A percentile compares a stretch with the other conserved stretches of the same genome.
Evolutionary conservation across 1,140 invertebrate species (phyloP).

Genomic region (Drosophila simulans): DNA sequence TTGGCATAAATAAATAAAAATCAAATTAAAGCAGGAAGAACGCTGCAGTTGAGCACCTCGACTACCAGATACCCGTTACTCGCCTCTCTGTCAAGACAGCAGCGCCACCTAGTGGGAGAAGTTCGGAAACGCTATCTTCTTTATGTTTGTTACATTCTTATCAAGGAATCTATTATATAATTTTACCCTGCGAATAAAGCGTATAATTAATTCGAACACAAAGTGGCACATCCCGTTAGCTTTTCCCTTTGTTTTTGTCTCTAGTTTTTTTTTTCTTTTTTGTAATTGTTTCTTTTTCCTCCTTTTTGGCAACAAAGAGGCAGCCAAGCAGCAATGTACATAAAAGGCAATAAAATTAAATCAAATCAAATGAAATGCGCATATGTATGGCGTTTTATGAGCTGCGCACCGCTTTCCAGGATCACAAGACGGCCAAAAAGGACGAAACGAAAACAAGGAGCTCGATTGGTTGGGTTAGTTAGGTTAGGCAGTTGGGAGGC

Average conservation of each 20-base stretch:
- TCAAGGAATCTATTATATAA: too few relatives aligned
- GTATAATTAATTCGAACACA: slow-evolving; percentile 60
- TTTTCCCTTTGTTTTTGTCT: neutral
- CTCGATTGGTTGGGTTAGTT: slow-evolving; percentile 7
- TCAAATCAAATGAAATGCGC: slow-evolving; percentile 80
- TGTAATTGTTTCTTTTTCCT: neutral
- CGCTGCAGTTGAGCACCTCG: too few relatives aligned
- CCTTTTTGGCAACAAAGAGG: slow-evolving; percentile 39
- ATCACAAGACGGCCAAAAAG: neutral
- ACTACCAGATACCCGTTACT: too few relatives aligned
- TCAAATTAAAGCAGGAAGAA: slow-evolving; percentile 56
- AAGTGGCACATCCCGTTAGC: slow-evolving; percentile 14
- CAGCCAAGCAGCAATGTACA: slow-evolving; percentile 48
- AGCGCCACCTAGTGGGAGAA: too few relatives aligned
- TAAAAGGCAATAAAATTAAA: slow-evolving; percentile 78
- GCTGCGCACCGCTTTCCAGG: slow-evolving; percentile 25
- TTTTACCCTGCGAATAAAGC: too few relatives aligned
- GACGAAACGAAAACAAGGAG: neutral
- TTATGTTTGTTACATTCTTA: too few relatives aligned
- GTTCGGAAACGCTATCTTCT: too few relatives aligned
- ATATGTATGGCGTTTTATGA: slow-evolving; percentile 72
- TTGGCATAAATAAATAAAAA: slow-evolving; percentile 78
- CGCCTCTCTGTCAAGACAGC: too few relatives aligned
- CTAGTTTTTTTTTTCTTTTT: neutral
- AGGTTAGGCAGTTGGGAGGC: slow-evolving; percentile 3